A percentile compares a stretch with the other conserved stretches of the same genome.
phyloP scores from a whole-genome alignment of 2,797 vertebrate species.

The Notoglanidium macrostoma region DNA sequence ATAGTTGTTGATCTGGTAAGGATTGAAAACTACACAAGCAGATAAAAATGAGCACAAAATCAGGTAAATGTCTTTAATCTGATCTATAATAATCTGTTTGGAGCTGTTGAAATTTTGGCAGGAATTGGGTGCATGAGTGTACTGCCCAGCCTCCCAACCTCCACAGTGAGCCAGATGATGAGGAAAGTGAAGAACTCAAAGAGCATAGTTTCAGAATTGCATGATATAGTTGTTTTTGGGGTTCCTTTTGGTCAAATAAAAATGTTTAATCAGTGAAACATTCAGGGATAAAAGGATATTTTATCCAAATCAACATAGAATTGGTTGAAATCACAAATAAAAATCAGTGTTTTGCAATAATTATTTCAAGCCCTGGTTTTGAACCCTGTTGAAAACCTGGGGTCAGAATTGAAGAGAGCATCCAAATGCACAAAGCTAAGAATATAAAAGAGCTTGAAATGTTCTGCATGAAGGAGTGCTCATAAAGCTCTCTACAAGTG shows the following conservation, averaged over 20 bases:
- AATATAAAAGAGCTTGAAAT: constrained; percentile 14
- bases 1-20: neutral
- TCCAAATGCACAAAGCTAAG: neutral
- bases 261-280: neutral
- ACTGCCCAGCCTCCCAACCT: neutral
- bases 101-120: neutral
- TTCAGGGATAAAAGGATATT: no score
- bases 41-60: neutral
- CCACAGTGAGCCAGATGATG: neutral
- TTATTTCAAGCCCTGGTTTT: neutral
- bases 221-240: neutral
- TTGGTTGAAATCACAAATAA: neutral
- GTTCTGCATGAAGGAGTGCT: neutral
- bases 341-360: neutral
- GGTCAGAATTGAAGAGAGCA: neutral
- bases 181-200: neutral
- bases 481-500: neutral
- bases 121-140: neutral
- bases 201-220: neutral
- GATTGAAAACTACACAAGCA: neutral
- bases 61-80: neutral
- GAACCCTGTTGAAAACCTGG: neutral
- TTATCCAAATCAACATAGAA: neutral
- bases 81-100: neutral
- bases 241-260: neutral